Evolutionary conservation across 1,140 invertebrate genomes (phyloP), one percentile per base, ranked within the genome.

Genomic region (Drosophila pectinifera): DNA sequence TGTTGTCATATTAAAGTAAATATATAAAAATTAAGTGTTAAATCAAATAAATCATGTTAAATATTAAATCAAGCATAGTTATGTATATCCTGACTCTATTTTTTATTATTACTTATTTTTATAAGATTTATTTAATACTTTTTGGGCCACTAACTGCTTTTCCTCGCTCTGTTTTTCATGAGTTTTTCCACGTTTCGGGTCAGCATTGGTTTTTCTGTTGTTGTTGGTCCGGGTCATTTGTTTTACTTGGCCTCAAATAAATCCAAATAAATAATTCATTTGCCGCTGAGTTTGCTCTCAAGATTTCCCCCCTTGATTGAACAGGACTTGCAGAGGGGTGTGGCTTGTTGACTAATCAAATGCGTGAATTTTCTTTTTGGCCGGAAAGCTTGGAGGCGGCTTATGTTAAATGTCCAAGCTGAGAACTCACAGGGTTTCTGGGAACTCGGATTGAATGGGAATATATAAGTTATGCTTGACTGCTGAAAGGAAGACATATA

Each of bases 211-310:
- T 75, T 64, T 31, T 28, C 16, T 57, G 46, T 64, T 61, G 56
- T 80, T 83, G 58, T 89, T 70, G 80, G 80, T 64, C 42, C 85
- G 77, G 77, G 69, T 78, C 84, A 89, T 89, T 89, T 89, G 84
- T 89, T 89, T 89, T 89, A 89, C 84, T 89, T 78, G 84, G 80
- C 84, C 84, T 89, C 84, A 89, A 89, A 89, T 89, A 89, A 89
- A 89, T 89, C 84, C 84, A 80, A 89, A 89, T 89, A 80, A 84
- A 89, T 89, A 89, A 89, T 89, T 89, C 84, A 89, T 89, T 75
- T 75, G 73, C 51, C 46, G 53, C 49, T 45, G 57, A 79, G 72
- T 80, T 88, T 80, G 55, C 75, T 80, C 77, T 65, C 63, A 63
- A 76, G 78, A 74, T 70, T 74, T 74, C 22, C 57, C 48, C 39